These are phyloP conservation scores for Antennarius striatus DNA, from an alignment of 2,113 vertebrate genomes.

Conservation along the genomic window DNA sequence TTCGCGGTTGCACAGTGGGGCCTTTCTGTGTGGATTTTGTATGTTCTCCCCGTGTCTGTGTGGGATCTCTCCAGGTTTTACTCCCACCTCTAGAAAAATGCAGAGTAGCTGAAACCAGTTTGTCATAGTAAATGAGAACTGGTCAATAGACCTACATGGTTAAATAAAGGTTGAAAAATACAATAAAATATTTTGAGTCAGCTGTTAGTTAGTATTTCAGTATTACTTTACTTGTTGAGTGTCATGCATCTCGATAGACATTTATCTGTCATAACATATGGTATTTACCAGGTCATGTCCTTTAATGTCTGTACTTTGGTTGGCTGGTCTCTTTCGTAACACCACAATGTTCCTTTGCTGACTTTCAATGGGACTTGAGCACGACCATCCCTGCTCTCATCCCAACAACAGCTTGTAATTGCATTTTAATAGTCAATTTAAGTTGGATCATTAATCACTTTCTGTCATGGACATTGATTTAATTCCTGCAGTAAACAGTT, in stretches of 20 bases:
- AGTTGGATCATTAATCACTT: conserved; percentile 80
- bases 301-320: not conserved
- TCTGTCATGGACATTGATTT: conserved; percentile 70
- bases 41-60: too few relatives aligned
- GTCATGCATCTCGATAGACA: not conserved
- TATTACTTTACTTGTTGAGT: not conserved
- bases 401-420: conserved; percentile 81
- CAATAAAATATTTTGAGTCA: not conserved
- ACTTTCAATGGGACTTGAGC: conserved; percentile 59
- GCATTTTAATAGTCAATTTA: conserved; percentile 85
- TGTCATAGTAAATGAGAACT: too few relatives aligned
- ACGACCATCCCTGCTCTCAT: conserved; percentile 46
- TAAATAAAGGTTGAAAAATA: too few relatives aligned
- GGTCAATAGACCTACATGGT: too few relatives aligned
- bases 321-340: conserved; percentile 8
- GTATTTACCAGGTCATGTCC: not conserved
- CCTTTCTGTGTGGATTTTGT: too few relatives aligned
- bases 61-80: too few relatives aligned
- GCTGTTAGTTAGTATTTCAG: not conserved
- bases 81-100: too few relatives aligned
- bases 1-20: too few relatives aligned
- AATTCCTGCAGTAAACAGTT: conserved; percentile 71
- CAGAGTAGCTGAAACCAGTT: too few relatives aligned
- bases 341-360: conserved; percentile 40
- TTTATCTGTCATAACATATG: not conserved